Conservation (phyloP, 2,113 vertebrate species). For the Nyctereutes procyonoides region DNA sequence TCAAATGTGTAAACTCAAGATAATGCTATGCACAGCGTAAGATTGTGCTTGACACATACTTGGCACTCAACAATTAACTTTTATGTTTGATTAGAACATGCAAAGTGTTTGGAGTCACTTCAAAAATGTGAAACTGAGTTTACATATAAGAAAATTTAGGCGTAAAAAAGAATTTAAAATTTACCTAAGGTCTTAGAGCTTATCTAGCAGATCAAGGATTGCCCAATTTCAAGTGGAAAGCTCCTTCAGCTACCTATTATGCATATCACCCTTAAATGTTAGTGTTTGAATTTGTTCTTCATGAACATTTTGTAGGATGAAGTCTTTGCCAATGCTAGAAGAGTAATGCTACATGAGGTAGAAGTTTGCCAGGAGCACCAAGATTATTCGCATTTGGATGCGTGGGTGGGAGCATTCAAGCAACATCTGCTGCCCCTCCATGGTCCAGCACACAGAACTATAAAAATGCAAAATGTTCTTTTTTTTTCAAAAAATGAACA, state of each 20-base stretch:
- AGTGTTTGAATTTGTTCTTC: slow-evolving; percentile 22
- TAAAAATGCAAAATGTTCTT: slow-evolving; percentile 76
- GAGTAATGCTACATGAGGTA: slow-evolving; percentile 25
- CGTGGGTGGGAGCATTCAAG: slow-evolving; percentile 29
- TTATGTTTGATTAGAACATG: not conserved
- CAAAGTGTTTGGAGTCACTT: not conserved
- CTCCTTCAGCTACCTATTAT: not conserved
- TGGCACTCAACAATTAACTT: not conserved
- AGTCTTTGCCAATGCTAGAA: not conserved
- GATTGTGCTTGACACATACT: not conserved
- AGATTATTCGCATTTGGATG: slow-evolving; percentile 73
- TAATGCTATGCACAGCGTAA: not conserved
- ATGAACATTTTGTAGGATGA: not conserved
- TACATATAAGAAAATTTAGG: not conserved
- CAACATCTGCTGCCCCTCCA: slow-evolving; percentile 76
- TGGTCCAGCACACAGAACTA: slow-evolving; percentile 69
- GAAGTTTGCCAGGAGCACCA: slow-evolving; percentile 56
- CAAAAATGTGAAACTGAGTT: not conserved
- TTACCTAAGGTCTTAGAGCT: not conserved
- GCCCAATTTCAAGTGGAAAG: not conserved
- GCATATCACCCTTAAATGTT: not conserved
- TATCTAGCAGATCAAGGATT: not conserved
- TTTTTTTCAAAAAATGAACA: slow-evolving; percentile 64
- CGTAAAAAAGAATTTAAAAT: not conserved
- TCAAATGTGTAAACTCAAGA: not conserved